phyloP scores from a whole-genome alignment of 2,888 invertebrate species.

The Ectemnius continuus region DNA sequence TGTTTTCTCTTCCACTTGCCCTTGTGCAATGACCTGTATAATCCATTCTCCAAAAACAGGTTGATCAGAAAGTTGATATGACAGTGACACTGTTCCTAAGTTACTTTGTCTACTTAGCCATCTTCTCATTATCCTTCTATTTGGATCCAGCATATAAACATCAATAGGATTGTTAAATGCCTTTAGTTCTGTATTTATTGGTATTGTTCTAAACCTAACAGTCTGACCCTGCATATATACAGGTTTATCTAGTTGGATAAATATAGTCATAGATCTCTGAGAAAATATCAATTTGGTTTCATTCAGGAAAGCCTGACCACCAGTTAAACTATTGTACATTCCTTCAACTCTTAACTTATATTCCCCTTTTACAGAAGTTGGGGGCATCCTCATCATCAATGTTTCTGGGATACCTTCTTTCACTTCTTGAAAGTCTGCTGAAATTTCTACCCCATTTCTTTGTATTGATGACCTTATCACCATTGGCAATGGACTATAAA shows the following conservation, averaged over 20 bases:
- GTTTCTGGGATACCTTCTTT: constrained; percentile 93
- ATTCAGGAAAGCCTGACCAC: constrained; percentile 93
- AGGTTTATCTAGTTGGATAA: constrained; percentile 96
- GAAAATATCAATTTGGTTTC: constrained; percentile 92
- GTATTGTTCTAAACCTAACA: constrained; percentile 91
- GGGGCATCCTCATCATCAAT: constrained; percentile 93
- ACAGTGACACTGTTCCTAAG: constrained; percentile 94
- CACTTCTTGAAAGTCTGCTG: constrained; percentile 89
- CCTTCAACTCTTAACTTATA: constrained; percentile 93
- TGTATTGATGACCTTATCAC: constrained; percentile 93
- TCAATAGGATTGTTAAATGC: constrained; percentile 95
- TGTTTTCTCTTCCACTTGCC: constrained; percentile 90
- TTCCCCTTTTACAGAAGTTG: constrained; percentile 89
- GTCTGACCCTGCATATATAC: constrained; percentile 95
- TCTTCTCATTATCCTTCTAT: constrained; percentile 90
- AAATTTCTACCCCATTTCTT: constrained; percentile 92
- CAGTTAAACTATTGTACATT: constrained; percentile 86
- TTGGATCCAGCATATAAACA: constrained; percentile 94
- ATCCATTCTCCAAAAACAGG: constrained; percentile 96
- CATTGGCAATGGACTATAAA: constrained; percentile 88
- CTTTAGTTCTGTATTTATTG: constrained; percentile 94
- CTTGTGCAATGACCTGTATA: constrained; percentile 92
- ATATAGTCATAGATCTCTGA: constrained; percentile 95
- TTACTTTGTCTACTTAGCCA: constrained; percentile 95
- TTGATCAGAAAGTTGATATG: constrained; percentile 94